Conservation (phyloP, 2,113 vertebrate genomes). For the Osmerus mordax region DNA sequence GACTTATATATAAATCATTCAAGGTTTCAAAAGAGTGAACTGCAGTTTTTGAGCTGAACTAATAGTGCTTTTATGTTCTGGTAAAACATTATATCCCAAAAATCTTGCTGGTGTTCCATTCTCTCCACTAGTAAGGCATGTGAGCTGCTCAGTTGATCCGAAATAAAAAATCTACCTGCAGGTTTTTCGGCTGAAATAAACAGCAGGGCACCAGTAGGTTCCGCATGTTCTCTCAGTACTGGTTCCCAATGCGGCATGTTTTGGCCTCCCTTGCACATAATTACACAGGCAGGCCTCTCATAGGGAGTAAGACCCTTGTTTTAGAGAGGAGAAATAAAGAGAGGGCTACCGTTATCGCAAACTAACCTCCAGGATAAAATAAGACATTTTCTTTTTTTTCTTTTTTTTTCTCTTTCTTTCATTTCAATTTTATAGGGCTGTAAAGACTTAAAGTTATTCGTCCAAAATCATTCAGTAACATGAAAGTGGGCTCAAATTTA, state of each 20-base stretch:
- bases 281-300: conserved; percentile 7
- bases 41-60: too few species aligned
- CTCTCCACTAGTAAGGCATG: too few species aligned
- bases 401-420: conserved; percentile 8
- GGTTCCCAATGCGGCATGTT: conserved; percentile 35
- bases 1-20: too few species aligned
- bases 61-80: too few species aligned
- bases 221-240: too few species aligned
- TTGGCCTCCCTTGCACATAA: conserved; percentile 27
- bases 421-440: conserved; percentile 36
- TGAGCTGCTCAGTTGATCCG: too few species aligned
- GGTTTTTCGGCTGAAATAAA: too few species aligned
- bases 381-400: conserved; percentile 9
- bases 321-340: conserved; percentile 27
- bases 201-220: too few species aligned
- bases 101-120: too few species aligned
- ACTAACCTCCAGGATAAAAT: conserved; percentile 26
- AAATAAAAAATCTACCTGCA: too few species aligned
- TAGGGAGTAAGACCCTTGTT: conserved; percentile 9
- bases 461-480: conserved; percentile 11
- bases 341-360: conserved; percentile 33
- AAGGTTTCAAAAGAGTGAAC: too few species aligned
- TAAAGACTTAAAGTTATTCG: conserved; percentile 33
- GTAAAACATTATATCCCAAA: too few species aligned
- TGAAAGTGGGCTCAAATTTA: conserved; percentile 27